Percentiles rank a stretch among this genome's conserved stretches.
phyloP scores from a whole-genome alignment of 2,113 vertebrate species.

The Rhinopomastus cyanomelas region DNA sequence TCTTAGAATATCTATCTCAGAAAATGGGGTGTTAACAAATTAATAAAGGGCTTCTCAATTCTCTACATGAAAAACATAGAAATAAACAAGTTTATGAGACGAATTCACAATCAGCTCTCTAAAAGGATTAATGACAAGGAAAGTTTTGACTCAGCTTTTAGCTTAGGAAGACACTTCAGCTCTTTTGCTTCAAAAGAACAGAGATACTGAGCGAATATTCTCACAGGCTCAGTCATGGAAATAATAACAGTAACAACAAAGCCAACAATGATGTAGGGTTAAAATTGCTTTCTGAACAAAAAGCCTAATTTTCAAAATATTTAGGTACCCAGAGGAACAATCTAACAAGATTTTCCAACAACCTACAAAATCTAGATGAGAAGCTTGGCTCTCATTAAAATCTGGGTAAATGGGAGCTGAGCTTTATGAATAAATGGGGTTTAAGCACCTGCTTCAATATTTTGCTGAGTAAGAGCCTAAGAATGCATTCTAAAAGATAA shows the following conservation, averaged over 20 bases:
- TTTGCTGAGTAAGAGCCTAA: constrained; percentile 16
- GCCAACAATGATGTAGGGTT: background rate
- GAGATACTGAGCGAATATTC: background rate
- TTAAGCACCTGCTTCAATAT: constrained; percentile 23
- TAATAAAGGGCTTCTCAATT: background rate
- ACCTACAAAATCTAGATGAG: background rate
- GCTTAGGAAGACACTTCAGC: background rate
- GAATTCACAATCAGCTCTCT: background rate
- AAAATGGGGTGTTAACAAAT: background rate
- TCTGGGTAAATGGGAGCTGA: background rate
- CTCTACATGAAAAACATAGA: constrained; percentile 19
- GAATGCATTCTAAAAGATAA: constrained; percentile 19
- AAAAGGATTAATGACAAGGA: background rate
- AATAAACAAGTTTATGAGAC: constrained; percentile 15
- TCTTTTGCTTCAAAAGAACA: background rate
- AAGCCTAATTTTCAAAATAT: background rate
- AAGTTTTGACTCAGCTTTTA: background rate
- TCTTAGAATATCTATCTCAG: constrained; percentile 1
- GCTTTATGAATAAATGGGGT: background rate
- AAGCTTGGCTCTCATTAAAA: background rate
- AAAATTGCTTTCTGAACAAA: background rate
- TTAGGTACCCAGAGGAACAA: background rate
- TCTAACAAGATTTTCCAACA: constrained; percentile 1
- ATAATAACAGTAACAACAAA: background rate
- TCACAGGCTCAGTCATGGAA: background rate